Evolutionary conservation across 2,113 vertebrate species (phyloP).

Genomic region (Xenus cinereus): DNA sequence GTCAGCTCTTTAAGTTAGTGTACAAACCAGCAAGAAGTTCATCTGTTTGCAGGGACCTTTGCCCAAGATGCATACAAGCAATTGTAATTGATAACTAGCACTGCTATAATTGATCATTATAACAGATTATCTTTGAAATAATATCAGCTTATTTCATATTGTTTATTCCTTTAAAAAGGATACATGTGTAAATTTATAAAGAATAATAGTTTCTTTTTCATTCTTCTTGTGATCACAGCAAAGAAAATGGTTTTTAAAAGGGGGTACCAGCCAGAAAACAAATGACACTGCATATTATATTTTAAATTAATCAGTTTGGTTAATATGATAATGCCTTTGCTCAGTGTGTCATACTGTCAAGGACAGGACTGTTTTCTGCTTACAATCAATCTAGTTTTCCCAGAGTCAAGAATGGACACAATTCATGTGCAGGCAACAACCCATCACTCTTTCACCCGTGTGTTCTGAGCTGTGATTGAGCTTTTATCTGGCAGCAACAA

Average conservation of each 20-base stretch:
- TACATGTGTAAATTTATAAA: background rate
- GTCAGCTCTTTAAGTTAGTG: background rate
- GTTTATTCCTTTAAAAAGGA: background rate
- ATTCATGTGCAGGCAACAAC: background rate
- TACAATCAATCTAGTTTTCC: background rate
- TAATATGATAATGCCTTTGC: background rate
- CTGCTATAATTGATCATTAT: background rate
- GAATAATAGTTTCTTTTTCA: background rate
- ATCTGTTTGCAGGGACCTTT: background rate
- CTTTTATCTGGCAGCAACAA: background rate
- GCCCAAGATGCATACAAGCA: background rate
- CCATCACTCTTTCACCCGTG: background rate
- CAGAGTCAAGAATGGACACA: background rate
- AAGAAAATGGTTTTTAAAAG: background rate
- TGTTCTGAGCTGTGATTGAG: background rate
- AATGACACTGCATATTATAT: background rate
- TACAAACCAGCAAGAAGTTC: background rate
- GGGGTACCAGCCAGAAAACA: background rate
- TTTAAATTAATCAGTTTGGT: background rate
- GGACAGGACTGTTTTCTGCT: background rate
- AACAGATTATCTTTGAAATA: background rate
- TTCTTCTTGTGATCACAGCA: background rate
- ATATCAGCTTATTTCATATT: background rate
- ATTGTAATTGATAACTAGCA: background rate
- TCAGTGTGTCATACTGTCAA: background rate